Evolutionary conservation across 64 coral and sea anemone genomes (phyloP).

Genomic region (Astreopora myriophthalma): DNA sequence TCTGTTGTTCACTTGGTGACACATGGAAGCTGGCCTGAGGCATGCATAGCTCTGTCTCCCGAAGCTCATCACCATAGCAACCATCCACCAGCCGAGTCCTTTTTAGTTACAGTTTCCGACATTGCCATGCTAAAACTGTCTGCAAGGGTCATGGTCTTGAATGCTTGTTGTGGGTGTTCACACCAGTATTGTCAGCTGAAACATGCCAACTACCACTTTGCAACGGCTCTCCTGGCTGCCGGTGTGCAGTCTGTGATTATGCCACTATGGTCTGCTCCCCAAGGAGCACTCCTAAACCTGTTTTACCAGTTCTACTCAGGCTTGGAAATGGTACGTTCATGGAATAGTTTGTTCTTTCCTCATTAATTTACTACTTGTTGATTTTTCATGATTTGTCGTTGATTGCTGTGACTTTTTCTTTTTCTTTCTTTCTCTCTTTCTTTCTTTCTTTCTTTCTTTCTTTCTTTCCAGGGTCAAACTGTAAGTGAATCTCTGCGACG

Average conservation of each 20-base stretch:
- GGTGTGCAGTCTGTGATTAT: constrained; percentile 70
- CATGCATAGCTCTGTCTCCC: constrained; percentile 74
- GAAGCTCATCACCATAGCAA: not conserved
- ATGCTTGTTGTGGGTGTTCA: constrained; percentile 73
- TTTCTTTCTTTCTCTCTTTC: no score
- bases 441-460: not conserved
- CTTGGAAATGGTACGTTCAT: constrained; percentile 73
- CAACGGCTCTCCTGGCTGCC: constrained; percentile 75
- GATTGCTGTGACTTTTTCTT: no score
- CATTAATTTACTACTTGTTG: not conserved
- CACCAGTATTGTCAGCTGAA: constrained; percentile 74
- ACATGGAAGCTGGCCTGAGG: constrained; percentile 74
- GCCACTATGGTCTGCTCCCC: constrained; percentile 83
- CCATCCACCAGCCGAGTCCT: constrained; percentile 60
- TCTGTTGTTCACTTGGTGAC: constrained; percentile 77
- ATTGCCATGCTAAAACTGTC: constrained; percentile 53
- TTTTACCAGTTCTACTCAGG: constrained; percentile 73
- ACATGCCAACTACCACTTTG: constrained; percentile 34
- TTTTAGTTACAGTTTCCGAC: constrained; percentile 63
- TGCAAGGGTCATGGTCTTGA: constrained; percentile 69
- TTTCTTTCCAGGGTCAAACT: constrained; percentile 53
- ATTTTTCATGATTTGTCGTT: no score
- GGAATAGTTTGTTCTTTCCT: not conserved
- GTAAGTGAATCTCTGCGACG: constrained; percentile 61
- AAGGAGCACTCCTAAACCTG: constrained; percentile 62